These are phyloP conservation scores for Mechanitis mazaeus DNA, from an alignment of 2,888 invertebrate genomes.

Conservation along the genomic window DNA sequence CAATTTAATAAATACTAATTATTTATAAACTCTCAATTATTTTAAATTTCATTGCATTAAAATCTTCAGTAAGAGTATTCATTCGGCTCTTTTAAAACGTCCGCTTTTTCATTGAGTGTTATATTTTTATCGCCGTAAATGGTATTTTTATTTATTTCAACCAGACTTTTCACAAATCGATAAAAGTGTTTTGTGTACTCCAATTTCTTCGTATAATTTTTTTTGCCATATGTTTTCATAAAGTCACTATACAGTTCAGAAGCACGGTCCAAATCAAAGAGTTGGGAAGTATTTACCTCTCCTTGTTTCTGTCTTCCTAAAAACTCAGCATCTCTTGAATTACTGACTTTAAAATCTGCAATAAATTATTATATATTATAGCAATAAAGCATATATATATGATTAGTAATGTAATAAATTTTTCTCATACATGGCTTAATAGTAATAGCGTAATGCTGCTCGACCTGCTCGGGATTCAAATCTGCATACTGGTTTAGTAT, in stretches of 20 bases:
- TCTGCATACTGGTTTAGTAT: constrained; percentile 50
- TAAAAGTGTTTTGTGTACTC: constrained; percentile 38
- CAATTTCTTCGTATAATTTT: constrained; percentile 31
- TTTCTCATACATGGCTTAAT: constrained; percentile 48
- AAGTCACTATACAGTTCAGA: constrained; percentile 41
- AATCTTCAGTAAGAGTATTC: constrained; percentile 38
- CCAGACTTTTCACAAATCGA: constrained; percentile 51
- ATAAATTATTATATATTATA: constrained; percentile 2
- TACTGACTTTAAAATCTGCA: constrained; percentile 38
- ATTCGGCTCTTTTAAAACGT: constrained; percentile 39
- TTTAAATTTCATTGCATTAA: too few species aligned
- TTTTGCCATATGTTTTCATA: constrained; percentile 32
- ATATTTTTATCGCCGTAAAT: constrained; percentile 32
- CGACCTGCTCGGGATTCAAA: constrained; percentile 38
- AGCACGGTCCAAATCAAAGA: constrained; percentile 46
- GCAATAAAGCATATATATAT: background rate
- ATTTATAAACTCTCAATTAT: too few species aligned
- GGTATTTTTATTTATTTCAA: constrained; percentile 43
- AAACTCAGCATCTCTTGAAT: constrained; percentile 25
- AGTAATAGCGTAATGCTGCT: constrained; percentile 41
- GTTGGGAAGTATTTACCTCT: constrained; percentile 29
- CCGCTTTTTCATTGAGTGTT: constrained; percentile 37
- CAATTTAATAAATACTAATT: too few species aligned
- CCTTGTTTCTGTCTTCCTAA: constrained; percentile 21
- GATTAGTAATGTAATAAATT: constrained; percentile 5